A percentile compares a stretch with the other conserved stretches of the same genome.
phyloP scores from a whole-genome alignment of 2,888 invertebrate genomes.

The Stegophylla sp. region DNA sequence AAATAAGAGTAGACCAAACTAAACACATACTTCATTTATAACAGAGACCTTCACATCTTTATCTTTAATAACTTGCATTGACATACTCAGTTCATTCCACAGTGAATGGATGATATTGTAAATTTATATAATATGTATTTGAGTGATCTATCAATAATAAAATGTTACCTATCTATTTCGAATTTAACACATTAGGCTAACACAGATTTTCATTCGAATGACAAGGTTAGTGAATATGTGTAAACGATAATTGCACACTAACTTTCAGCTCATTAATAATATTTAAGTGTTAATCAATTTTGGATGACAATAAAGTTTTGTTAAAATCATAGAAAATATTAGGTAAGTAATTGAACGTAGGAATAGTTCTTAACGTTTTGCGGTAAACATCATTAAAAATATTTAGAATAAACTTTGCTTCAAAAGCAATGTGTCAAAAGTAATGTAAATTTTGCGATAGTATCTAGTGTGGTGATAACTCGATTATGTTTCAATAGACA shows the following conservation, averaged over 20 bases:
- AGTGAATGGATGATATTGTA: not conserved
- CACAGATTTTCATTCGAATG: not conserved
- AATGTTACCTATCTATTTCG: not conserved
- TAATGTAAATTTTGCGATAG: not conserved
- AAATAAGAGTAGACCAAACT: not conserved
- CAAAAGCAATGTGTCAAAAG: not conserved
- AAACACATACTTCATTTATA: not conserved
- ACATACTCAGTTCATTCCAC: not conserved
- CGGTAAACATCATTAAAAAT: not conserved
- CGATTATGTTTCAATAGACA: not conserved
- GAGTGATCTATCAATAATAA: not conserved
- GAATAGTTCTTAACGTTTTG: not conserved
- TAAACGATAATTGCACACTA: not conserved
- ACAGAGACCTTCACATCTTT: not conserved
- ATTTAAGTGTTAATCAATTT: not conserved
- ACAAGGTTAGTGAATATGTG: conserved; percentile 1
- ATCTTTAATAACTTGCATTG: not conserved
- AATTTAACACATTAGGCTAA: conserved; percentile 4
- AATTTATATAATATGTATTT: not conserved
- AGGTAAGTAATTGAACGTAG: not conserved
- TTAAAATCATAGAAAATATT: not conserved
- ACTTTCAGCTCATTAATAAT: not conserved
- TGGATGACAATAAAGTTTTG: not conserved
- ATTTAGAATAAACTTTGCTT: not conserved
- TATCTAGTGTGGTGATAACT: not conserved